Evolutionary conservation across 2,888 invertebrate genomes (phyloP), one percentile per base, ranked within the genome.

Genomic region (Pimpla rufipes): DNA sequence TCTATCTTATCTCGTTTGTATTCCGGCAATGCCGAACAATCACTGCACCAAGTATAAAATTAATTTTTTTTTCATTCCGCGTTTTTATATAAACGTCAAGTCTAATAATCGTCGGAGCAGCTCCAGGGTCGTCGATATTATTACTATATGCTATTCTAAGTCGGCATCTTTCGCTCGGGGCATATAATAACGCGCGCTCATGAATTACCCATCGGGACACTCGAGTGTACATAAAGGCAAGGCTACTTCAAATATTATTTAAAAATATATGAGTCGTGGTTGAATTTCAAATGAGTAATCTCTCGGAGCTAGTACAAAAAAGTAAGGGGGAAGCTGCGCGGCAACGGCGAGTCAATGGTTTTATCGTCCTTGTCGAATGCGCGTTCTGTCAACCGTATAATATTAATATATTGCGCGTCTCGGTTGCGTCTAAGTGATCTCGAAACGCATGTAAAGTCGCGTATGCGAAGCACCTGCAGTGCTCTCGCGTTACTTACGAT

Each of bases 181-280:
- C 78, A 75, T 50, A 59, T 62, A 81, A 66, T 29, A 29, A 29
- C 29, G 29, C 29, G 29, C 52, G 50, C 82, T 79, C 84, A 85
- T 85, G 85, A 84, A 86, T 85, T 83, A 85, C 80, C 55, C 79
- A 84, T 86, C 66, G 76, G 78, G 66, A 71, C 78, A 79, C 70
- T 37, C 73, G 74, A 83, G 73, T 76, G 80, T 80, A 83, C 85
- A 85, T 81, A 87, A 84, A 87, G 85, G 85, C 79, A 81, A 84
- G 85, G 85, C 79, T 79, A 85, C 83, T 78, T 85, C 76, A 85
- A 87, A 85, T 85, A 86, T 87, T 87, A 83, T 85, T 83, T 82
- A 84, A 86, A 85, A 85, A 84, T 85, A 82, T 82, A 85, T 75
- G 83, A 77, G 83, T 73, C 76, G 75, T 74, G 47, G 82, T 79